Base-by-base conservation (phyloP, 2,797 vertebrate genomes). In the Lepus oiostolus region DNA sequence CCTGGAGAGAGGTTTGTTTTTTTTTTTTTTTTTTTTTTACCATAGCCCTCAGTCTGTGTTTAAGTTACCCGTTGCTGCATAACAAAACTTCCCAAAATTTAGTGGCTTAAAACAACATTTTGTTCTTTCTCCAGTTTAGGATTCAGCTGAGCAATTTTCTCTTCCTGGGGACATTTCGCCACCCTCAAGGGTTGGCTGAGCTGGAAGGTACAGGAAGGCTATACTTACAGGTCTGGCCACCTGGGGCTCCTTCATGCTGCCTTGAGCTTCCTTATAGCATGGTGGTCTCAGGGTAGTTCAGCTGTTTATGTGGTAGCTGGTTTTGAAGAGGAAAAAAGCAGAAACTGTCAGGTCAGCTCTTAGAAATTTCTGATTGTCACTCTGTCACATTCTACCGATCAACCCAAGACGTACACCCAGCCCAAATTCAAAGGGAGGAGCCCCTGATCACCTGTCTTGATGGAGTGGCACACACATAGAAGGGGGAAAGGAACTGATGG, bases 81-180 rank as follows among this genome's bases (percentile, higher is more conserved):
- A 91, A 91, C 12, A 85, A 74, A 77, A 60, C n/a, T 87, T 30
- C 47, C n/a, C 50, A 19, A 92, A 93, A 95, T 38, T 71, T 86
- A 80, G 52, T 67, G 79, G 14, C 58, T 92, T 86, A 76, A 95
- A 88, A 54, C 32, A 42, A 30, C 5, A 28, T 30, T 52, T 87
- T 81, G 16, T 81, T 75, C 67, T 60, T 76, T 95, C 35, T 85
- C 35, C 62, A 76, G 67, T 74, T 96, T 26, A 58, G 50, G 28
- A 62, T 72, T 76, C 38, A 71, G 10, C 32, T 86, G 77, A 90
- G 58, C 42, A 65, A 42, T 70, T 88, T 91, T 79, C 67, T 89
- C 35, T 52, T 72, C 76, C 50, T 47, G 16, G 74, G 67, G 30
- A 28, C 30, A 4, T 24, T 72, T 35, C 14, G 24, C 26, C 22